phyloP scores from a whole-genome alignment of 2,797 vertebrate genomes.

The Garrulus glandarius region DNA sequence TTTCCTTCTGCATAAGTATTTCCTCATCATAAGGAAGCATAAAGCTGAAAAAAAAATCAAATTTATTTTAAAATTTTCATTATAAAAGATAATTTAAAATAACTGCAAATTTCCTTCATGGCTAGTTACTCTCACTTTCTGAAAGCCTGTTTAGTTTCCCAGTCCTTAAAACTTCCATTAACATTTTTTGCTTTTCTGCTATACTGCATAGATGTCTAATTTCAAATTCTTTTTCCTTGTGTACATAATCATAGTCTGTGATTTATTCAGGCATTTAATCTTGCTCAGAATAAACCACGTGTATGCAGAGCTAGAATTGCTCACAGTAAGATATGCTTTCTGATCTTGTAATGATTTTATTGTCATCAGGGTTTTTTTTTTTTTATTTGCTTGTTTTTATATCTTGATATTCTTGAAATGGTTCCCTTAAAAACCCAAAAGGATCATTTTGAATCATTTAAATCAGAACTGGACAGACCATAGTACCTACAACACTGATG shows the following conservation, averaged over 20 bases:
- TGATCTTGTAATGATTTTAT: not conserved
- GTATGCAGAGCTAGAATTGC: not conserved
- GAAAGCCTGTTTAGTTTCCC: not conserved
- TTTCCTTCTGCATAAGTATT: not conserved
- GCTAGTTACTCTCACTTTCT: not conserved
- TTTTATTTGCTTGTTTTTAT: not conserved
- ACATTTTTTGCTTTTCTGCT: not conserved
- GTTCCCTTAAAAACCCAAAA: not conserved
- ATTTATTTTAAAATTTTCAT: not conserved
- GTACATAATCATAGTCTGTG: not conserved
- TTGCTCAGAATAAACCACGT: not conserved
- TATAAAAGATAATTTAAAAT: not conserved
- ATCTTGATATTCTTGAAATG: not conserved
- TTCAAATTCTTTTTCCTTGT: not conserved
- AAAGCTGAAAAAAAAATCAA: not conserved
- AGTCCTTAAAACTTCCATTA: not conserved
- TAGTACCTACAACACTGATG: not conserved
- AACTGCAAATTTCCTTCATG: not conserved
- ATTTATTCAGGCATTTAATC: not conserved
- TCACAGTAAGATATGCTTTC: not conserved
- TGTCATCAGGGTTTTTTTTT: rapidly evolving
- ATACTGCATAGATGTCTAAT: not conserved
- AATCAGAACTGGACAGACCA: not conserved
- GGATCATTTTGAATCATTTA: not conserved
- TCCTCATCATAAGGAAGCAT: not conserved